A percentile compares a stretch with the other conserved stretches of the same genome.
phyloP scores from a whole-genome alignment of 2,797 vertebrate genomes.

The Paguma larvata region DNA sequence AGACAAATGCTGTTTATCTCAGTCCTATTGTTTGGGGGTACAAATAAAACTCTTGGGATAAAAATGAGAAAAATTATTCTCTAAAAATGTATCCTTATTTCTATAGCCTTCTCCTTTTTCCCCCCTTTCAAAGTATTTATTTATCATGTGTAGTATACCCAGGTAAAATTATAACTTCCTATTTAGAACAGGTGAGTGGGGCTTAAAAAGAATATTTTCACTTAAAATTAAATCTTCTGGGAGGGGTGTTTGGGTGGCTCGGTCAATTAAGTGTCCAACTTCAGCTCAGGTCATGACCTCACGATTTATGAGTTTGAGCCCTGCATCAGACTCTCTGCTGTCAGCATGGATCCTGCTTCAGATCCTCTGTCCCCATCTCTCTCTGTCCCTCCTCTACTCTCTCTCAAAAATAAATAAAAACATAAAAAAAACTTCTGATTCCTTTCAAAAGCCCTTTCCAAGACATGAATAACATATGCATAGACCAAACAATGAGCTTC shows the following conservation, averaged over 20 bases:
- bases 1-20: background rate
- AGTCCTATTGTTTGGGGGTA: background rate
- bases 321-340: too few species aligned
- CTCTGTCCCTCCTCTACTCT: too few species aligned
- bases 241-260: too few species aligned
- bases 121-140: background rate
- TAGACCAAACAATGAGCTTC: conserved; percentile 50
- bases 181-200: background rate
- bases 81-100: background rate
- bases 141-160: background rate
- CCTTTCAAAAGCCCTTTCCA: background rate
- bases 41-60: background rate
- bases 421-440: background rate
- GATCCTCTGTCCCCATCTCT: too few species aligned
- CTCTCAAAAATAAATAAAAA: too few species aligned
- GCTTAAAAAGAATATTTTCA: conserved; percentile 32
- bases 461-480: background rate
- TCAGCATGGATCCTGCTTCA: too few species aligned
- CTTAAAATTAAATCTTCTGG: conserved; percentile 39
- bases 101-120: background rate
- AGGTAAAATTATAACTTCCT: conserved; percentile 35
- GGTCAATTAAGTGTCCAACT: too few species aligned
- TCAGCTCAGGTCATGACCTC: too few species aligned
- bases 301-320: too few species aligned
- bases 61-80: background rate